Evolutionary conservation across 2,797 vertebrate genomes (phyloP).

Genomic region (Centroberyx gerrardi): DNA sequence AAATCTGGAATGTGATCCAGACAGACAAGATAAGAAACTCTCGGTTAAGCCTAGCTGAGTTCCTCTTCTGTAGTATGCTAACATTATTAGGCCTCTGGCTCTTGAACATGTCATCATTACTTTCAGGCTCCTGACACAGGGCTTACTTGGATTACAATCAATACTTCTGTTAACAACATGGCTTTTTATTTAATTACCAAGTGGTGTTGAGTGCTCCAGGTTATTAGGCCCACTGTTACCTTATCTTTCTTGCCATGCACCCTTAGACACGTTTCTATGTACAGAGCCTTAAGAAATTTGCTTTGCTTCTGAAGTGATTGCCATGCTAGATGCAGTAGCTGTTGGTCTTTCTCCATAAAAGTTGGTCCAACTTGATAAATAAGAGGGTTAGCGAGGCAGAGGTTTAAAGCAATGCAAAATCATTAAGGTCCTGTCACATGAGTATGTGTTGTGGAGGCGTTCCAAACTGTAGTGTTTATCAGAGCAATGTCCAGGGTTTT

Average conservation of each 20-base stretch:
- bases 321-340: background rate
- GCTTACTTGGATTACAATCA: slow-evolving; percentile 16
- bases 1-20: background rate
- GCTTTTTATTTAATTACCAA: slow-evolving; percentile 28
- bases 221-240: background rate
- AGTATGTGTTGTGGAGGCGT: slow-evolving; percentile 3
- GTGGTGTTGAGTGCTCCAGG: slow-evolving; percentile 2
- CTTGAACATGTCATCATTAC: slow-evolving; percentile 1
- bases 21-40: slow-evolving; percentile 11
- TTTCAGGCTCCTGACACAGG: slow-evolving; percentile 4
- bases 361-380: background rate
- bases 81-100: slow-evolving; percentile 19
- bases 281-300: background rate
- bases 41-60: background rate
- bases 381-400: no score
- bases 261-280: background rate
- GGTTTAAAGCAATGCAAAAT: slow-evolving; percentile 16
- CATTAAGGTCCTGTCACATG: slow-evolving; percentile 23
- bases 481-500: slow-evolving; percentile 41
- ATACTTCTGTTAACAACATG: slow-evolving; percentile 13
- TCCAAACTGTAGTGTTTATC: slow-evolving; percentile 29
- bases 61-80: slow-evolving; percentile 19
- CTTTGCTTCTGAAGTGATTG: background rate
- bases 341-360: background rate
- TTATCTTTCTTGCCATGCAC: slow-evolving; percentile 1